Evolutionary conservation across 2,888 invertebrate species (phyloP).

Genomic region (Apamea sordens): DNA sequence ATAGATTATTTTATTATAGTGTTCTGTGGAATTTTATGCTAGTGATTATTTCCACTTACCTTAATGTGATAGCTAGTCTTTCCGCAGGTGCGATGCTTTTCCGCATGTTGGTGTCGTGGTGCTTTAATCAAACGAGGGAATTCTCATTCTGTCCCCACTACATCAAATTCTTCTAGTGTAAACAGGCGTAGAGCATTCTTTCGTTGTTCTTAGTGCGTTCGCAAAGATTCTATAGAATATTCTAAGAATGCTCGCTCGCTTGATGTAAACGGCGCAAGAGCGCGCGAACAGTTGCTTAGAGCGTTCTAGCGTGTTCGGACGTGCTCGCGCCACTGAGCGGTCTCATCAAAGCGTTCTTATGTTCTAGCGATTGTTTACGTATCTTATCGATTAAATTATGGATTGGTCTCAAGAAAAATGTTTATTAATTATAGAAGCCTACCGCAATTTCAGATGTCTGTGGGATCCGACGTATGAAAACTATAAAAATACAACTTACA

Average conservation of each 20-base stretch:
- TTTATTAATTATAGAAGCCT: slow-evolving; percentile 19
- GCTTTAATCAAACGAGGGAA: slow-evolving; percentile 56
- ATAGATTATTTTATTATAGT: slow-evolving; percentile 41
- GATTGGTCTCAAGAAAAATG: slow-evolving; percentile 20
- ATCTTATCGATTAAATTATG: slow-evolving; percentile 6
- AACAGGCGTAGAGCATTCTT: too few relatives aligned
- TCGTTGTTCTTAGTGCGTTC: too few relatives aligned
- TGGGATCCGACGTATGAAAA: slow-evolving; percentile 59
- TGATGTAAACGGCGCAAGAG: too few relatives aligned
- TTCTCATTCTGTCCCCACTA: too few relatives aligned
- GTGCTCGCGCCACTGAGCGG: slow-evolving; percentile 5
- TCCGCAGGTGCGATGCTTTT: slow-evolving; percentile 66
- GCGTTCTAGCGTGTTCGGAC: slow-evolving; percentile 6
- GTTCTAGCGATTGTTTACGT: slow-evolving; percentile 13
- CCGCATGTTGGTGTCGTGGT: slow-evolving; percentile 66
- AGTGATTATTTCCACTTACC: slow-evolving; percentile 47
- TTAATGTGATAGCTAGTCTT: slow-evolving; percentile 66
- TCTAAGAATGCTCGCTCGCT: too few relatives aligned
- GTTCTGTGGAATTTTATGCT: slow-evolving; percentile 59
- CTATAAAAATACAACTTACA: slow-evolving; percentile 59
- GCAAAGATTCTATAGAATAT: too few relatives aligned
- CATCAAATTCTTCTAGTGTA: too few relatives aligned
- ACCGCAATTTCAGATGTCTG: slow-evolving; percentile 53
- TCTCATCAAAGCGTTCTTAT: slow-evolving; percentile 18
- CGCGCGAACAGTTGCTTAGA: neutral